Evolutionary conservation across 2,113 vertebrate genomes (phyloP).

Genomic region (Corapipo altera): DNA sequence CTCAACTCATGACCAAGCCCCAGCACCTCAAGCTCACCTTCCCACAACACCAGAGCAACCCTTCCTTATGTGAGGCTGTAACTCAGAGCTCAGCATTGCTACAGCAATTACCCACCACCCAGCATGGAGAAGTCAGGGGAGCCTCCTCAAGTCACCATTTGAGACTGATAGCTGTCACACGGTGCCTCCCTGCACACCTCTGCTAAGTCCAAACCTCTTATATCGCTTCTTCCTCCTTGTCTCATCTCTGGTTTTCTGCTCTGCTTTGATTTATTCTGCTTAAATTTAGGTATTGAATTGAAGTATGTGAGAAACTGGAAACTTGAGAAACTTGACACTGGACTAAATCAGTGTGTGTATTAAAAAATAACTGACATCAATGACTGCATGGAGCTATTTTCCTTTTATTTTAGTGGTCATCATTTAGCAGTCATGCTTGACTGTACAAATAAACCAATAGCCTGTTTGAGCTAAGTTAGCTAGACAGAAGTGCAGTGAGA

Average conservation of each 20-base stretch:
- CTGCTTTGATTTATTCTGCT: background rate
- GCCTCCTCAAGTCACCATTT: accelerated
- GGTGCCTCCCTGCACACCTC: background rate
- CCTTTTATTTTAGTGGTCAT: background rate
- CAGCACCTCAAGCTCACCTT: background rate
- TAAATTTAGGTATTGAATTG: background rate
- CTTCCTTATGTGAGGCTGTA: background rate
- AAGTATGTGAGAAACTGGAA: background rate
- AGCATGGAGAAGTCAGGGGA: accelerated
- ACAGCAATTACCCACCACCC: accelerated
- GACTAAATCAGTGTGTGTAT: accelerated
- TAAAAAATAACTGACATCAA: background rate
- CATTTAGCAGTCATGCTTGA: background rate
- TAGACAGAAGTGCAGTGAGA: background rate
- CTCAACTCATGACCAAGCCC: accelerated
- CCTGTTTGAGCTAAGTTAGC: background rate
- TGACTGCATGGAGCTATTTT: background rate
- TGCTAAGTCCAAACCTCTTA: background rate
- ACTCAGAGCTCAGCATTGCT: accelerated
- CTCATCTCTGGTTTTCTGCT: background rate
- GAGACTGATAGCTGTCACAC: accelerated
- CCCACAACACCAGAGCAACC: accelerated
- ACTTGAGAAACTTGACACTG: background rate
- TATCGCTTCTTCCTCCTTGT: accelerated
- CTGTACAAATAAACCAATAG: background rate